Conservation (phyloP, 2,888 invertebrate species). For the Erebia ligea region DNA sequence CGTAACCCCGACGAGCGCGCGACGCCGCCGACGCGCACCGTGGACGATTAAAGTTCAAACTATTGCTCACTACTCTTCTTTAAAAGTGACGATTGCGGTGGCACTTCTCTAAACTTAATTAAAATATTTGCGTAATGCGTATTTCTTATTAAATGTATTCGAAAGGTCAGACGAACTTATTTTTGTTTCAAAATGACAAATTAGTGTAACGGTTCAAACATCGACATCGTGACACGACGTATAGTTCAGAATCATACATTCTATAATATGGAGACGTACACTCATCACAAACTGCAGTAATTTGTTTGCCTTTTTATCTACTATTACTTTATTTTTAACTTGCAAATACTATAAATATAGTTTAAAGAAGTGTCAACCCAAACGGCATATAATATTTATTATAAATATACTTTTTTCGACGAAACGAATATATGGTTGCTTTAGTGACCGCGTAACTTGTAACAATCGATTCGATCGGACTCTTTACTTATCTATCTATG, state of each 20-base stretch:
- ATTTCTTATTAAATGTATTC: not conserved
- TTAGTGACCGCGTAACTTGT: not conserved
- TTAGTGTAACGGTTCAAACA: too few species aligned
- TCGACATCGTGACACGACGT: not conserved
- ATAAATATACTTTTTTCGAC: not conserved
- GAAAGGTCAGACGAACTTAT: not conserved
- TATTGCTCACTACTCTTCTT: constrained; percentile 45
- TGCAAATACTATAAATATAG: not conserved
- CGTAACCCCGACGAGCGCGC: constrained; percentile 53
- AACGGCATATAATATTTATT: not conserved
- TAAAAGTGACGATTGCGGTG: not conserved
- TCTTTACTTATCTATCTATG: not conserved
- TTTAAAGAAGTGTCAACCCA: not conserved
- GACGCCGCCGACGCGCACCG: constrained; percentile 24
- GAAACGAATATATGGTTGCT: constrained; percentile 3
- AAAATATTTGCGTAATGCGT: not conserved
- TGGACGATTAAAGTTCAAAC: constrained; percentile 33
- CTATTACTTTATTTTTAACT: not conserved
- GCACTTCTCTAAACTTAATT: not conserved
- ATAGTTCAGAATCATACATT: too few species aligned
- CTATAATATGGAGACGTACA: too few species aligned
- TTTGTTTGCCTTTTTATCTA: not conserved
- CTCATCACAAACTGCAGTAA: too few species aligned
- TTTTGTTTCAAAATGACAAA: not conserved
- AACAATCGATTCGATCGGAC: not conserved